Conservation (phyloP, 2,797 vertebrate species). For the Lerista edwardsae region DNA sequence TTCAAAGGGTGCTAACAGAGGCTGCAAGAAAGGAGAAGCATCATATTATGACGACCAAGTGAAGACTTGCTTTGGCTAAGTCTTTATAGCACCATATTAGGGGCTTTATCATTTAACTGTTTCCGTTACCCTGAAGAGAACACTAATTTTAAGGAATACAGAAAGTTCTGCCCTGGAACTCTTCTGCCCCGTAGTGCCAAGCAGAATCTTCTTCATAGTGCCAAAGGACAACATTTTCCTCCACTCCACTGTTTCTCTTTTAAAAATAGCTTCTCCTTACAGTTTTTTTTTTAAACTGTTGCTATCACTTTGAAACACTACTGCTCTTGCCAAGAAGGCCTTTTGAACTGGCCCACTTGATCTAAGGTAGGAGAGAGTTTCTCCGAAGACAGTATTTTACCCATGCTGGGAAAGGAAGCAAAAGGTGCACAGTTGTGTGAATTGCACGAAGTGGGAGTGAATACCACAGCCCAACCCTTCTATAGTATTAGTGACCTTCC, state of each 20-base stretch:
- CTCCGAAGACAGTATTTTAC: neutral
- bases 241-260: neutral
- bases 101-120: slow-evolving; percentile 30
- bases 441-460: neutral
- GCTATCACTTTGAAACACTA: neutral
- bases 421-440: neutral
- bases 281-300: neutral
- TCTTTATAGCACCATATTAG: slow-evolving; percentile 38
- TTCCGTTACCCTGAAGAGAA: slow-evolving; percentile 30
- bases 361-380: neutral
- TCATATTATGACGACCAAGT: slow-evolving; percentile 39
- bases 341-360: neutral
- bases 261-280: slow-evolving; percentile 1
- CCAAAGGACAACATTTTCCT: neutral
- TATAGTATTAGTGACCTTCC: too few relatives aligned
- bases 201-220: slow-evolving; percentile 9
- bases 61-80: slow-evolving; percentile 51
- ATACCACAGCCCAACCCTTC: neutral
- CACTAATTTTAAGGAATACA: neutral
- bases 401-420: neutral
- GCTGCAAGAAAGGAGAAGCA: slow-evolving; percentile 49
- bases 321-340: slow-evolving; percentile 8
- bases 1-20: slow-evolving; percentile 51
- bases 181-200: neutral
- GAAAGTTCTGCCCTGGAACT: neutral